A percentile compares a stretch with the other conserved stretches of the same genome.
These are phyloP conservation scores for Sebastes matsubarae DNA, from an alignment of 2,797 vertebrate species.

Conservation along the genomic window DNA sequence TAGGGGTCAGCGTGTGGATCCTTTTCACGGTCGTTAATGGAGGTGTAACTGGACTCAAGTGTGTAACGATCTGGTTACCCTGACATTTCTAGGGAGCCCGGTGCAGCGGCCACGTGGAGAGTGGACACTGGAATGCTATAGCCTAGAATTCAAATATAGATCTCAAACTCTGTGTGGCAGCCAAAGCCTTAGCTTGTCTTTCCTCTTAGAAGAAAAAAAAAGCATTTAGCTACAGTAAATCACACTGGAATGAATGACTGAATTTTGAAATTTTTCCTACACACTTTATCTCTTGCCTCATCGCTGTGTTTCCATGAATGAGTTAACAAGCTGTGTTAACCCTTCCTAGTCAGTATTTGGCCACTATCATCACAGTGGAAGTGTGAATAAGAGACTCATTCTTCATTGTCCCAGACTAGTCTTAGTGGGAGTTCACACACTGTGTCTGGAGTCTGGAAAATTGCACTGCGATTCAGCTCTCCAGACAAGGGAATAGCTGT, in stretches of 20 bases:
- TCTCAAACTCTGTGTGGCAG: constrained; percentile 45
- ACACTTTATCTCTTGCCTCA: neutral
- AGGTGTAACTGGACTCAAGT: constrained; percentile 75
- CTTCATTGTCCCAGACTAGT: constrained; percentile 64
- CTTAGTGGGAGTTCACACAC: constrained; percentile 69
- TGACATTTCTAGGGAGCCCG: constrained; percentile 77
- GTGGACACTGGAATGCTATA: constrained; percentile 61
- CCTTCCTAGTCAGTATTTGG: constrained; percentile 13
- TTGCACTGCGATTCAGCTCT: constrained; percentile 57
- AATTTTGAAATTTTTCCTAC: constrained; percentile 12
- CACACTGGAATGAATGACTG: neutral
- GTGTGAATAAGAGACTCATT: constrained; percentile 70
- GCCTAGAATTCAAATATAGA: constrained; percentile 79
- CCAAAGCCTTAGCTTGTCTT: constrained; percentile 25
- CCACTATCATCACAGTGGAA: constrained; percentile 45
- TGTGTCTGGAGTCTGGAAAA: constrained; percentile 77
- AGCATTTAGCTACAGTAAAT: neutral
- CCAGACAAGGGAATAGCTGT: constrained; percentile 80
- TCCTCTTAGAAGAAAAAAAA: constrained; percentile 3
- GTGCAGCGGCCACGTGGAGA: constrained; percentile 59
- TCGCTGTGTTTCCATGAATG: constrained; percentile 2
- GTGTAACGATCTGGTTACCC: constrained; percentile 74
- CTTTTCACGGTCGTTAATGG: constrained; percentile 74
- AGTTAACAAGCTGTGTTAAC: constrained; percentile 16
- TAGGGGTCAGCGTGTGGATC: constrained; percentile 71